These are phyloP conservation scores for Tragelaphus oryx DNA, from an alignment of 2,797 vertebrate species.

Conservation along the genomic window DNA sequence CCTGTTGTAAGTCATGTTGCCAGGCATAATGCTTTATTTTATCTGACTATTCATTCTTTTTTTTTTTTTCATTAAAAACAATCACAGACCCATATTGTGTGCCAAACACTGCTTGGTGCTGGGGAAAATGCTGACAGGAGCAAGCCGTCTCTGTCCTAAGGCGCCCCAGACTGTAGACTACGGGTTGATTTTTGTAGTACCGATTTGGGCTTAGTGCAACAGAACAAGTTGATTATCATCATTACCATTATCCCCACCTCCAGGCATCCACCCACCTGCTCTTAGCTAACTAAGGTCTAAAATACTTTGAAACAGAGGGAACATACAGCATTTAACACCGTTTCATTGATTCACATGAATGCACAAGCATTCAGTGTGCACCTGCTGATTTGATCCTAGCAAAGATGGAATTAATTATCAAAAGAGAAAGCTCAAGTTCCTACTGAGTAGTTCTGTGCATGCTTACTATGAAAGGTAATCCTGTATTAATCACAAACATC, in stretches of 20 bases:
- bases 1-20: background rate
- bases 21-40: background rate
- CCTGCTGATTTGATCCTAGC: slow-evolving; percentile 23
- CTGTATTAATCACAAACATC: background rate
- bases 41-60: background rate
- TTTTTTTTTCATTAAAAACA: background rate
- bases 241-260: background rate
- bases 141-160: background rate
- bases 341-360: slow-evolving; percentile 14
- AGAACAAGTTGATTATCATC: background rate
- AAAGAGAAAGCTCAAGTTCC: slow-evolving; percentile 4
- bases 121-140: background rate
- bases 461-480: background rate
- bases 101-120: background rate
- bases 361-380: background rate
- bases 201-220: background rate
- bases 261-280: background rate
- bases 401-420: slow-evolving; percentile 10
- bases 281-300: background rate
- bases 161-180: background rate
- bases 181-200: background rate
- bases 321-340: background rate
- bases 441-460: background rate
- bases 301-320: slow-evolving; percentile 35
- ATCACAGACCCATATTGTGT: background rate